Conservation (phyloP, 2,797 vertebrate genomes). For the Lacerta bilineata region DNA sequence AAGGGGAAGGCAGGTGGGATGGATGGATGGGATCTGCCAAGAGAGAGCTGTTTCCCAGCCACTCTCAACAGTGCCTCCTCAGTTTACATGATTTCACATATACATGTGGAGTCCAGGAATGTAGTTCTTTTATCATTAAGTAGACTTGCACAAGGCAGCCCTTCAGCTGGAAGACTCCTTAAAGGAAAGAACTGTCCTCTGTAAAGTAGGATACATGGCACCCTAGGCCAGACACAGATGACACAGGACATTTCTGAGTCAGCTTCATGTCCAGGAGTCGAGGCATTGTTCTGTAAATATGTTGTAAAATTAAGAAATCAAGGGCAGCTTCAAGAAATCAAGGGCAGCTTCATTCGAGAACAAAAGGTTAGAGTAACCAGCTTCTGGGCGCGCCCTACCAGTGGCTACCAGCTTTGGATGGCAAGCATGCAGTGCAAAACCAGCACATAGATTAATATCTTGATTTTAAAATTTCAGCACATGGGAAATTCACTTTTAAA, state of each 20-base stretch:
- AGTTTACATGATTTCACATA: too few relatives aligned
- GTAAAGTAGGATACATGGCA: too few relatives aligned
- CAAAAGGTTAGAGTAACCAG: neutral
- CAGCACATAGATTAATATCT: neutral
- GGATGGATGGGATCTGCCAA: too few relatives aligned
- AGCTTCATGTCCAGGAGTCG: neutral
- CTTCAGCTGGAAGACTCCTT: too few relatives aligned
- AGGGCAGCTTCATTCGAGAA: neutral
- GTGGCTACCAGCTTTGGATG: neutral
- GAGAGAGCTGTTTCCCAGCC: too few relatives aligned
- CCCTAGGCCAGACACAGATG: neutral
- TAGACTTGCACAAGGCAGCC: too few relatives aligned
- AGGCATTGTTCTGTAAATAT: neutral
- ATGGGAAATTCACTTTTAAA: neutral
- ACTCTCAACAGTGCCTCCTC: too few relatives aligned
- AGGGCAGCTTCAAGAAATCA: neutral
- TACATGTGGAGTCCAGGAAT: too few relatives aligned
- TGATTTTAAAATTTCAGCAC: constrained; percentile 1
- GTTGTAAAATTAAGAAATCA: neutral
- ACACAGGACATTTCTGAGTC: neutral
- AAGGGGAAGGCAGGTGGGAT: too few relatives aligned
- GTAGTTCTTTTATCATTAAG: too few relatives aligned
- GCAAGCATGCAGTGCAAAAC: neutral
- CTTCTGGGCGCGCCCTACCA: neutral
- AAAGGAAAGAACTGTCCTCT: too few relatives aligned